A percentile compares a stretch with the other conserved stretches of the same genome.
phyloP scores from a whole-genome alignment of 2,113 vertebrate species.

The Mesoclemmys tuberculata region DNA sequence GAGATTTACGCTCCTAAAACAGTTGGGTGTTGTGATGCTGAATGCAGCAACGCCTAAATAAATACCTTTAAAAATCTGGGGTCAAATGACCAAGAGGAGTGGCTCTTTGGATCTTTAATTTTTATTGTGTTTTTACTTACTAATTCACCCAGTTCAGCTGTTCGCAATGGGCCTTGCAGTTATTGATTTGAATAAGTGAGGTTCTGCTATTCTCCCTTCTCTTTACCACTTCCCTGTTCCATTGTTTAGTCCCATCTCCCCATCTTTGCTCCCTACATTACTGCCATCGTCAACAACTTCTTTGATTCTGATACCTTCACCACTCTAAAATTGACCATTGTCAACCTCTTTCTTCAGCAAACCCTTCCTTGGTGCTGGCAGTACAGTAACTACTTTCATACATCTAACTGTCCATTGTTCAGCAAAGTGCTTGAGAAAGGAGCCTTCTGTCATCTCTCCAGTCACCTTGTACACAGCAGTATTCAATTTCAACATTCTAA shows the following conservation, averaged over 20 bases:
- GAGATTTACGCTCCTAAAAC: neutral
- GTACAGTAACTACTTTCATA: neutral
- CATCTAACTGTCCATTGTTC: neutral
- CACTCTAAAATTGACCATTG: neutral
- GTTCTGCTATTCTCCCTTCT: neutral
- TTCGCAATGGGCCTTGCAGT: neutral
- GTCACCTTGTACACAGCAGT: neutral
- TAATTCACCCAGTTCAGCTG: neutral
- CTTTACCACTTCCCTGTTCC: neutral
- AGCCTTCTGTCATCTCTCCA: neutral
- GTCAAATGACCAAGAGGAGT: neutral
- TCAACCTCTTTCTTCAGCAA: neutral
- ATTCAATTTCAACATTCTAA: neutral
- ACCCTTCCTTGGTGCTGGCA: neutral
- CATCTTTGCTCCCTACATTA: accelerated
- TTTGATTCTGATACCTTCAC: neutral
- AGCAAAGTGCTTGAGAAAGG: neutral
- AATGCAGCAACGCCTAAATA: neutral
- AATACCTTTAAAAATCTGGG: neutral
- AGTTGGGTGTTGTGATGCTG: neutral
- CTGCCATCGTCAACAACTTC: neutral
- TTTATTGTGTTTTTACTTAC: neutral
- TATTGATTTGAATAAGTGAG: neutral
- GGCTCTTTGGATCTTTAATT: neutral
- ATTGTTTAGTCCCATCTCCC: neutral